These are phyloP conservation scores for Stenotaenia linearis DNA, from an alignment of 2,888 invertebrate species.

Conservation along the genomic window DNA sequence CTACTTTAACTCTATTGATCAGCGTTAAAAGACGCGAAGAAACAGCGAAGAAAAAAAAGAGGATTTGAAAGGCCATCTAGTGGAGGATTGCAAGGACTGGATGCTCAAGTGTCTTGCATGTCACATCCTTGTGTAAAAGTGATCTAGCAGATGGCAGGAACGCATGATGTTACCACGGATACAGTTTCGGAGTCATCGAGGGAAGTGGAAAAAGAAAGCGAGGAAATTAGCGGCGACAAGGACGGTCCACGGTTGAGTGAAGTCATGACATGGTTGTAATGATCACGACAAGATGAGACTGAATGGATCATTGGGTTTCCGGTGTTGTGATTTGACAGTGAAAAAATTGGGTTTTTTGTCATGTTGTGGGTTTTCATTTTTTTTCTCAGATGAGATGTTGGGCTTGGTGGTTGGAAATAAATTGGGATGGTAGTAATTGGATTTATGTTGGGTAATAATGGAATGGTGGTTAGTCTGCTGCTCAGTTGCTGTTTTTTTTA, in stretches of 20 bases:
- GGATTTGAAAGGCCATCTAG: background rate
- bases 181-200: background rate
- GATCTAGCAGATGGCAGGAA: background rate
- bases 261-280: background rate
- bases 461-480: no score
- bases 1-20: background rate
- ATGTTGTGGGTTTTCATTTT: background rate
- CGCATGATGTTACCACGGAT: background rate
- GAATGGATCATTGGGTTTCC: background rate
- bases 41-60: background rate
- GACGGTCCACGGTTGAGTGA: background rate
- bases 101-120: background rate
- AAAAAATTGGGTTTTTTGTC: background rate
- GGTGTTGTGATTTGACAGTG: background rate
- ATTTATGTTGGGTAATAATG: no score
- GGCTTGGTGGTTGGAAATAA: no score
- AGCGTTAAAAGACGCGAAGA: background rate
- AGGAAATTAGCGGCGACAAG: background rate
- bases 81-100: background rate
- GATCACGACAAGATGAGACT: background rate
- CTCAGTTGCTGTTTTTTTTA: no score
- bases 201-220: background rate
- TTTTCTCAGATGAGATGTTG: no score
- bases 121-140: background rate
- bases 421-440: no score